These are phyloP conservation scores for Molanna angustata DNA, from an alignment of 2,888 invertebrate genomes.

Conservation along the genomic window DNA sequence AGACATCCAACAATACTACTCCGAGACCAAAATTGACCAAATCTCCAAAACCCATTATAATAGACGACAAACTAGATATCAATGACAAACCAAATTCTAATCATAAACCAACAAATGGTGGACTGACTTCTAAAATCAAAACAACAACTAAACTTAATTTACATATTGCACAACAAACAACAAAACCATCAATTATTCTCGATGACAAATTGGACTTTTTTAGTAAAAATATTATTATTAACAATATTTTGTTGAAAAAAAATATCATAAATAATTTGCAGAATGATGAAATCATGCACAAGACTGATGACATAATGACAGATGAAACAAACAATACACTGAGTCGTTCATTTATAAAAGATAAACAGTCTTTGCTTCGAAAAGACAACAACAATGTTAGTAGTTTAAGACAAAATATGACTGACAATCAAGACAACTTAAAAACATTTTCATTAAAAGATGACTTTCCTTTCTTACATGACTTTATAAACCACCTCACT, in stretches of 20 bases:
- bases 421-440: too few species aligned
- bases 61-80: conserved; percentile 24
- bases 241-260: too few species aligned
- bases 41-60: conserved; percentile 9
- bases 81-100: too few species aligned
- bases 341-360: too few species aligned
- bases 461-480: conserved; percentile 25
- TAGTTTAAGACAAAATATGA: background rate
- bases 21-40: conserved; percentile 9
- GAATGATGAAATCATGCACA: conserved; percentile 57
- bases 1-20: conserved; percentile 12
- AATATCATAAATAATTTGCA: too few species aligned
- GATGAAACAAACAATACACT: too few species aligned
- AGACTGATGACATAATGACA: background rate
- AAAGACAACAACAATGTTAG: background rate
- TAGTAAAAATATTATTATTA: conserved; percentile 6
- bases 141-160: background rate
- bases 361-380: background rate
- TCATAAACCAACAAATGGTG: conserved; percentile 13
- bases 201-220: conserved; percentile 58
- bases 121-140: conserved; percentile 32
- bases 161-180: background rate
- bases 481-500: conserved; percentile 17
- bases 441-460: conserved; percentile 28
- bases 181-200: conserved; percentile 38